Evolutionary conservation across 2,888 invertebrate species (phyloP).

Genomic region (Synanthedon andrenaeformis): DNA sequence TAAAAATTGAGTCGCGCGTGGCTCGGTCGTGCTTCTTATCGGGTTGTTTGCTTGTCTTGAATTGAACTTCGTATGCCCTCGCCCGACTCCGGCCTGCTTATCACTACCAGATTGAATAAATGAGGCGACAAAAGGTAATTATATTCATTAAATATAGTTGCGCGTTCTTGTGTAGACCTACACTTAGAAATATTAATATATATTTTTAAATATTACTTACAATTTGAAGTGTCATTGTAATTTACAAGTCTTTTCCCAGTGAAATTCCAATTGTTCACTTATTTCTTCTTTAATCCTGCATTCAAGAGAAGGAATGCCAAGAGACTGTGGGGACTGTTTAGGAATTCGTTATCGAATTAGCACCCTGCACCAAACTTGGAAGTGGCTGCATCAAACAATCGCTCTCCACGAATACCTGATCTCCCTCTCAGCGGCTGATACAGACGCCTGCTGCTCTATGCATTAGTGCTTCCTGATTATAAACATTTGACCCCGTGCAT

Average conservation of each 20-base stretch:
- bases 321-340: slow-evolving; percentile 84
- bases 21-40: slow-evolving; percentile 55
- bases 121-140: slow-evolving; percentile 52
- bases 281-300: slow-evolving; percentile 59
- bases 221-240: slow-evolving; percentile 1
- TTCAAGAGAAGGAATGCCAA: slow-evolving; percentile 73
- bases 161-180: slow-evolving; percentile 26
- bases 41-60: slow-evolving; percentile 50
- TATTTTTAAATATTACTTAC: slow-evolving; percentile 4
- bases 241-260: neutral
- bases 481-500: neutral
- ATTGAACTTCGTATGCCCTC: slow-evolving; percentile 64
- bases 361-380: slow-evolving; percentile 92
- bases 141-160: slow-evolving; percentile 42
- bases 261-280: slow-evolving; percentile 19
- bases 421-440: slow-evolving; percentile 81
- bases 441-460: slow-evolving; percentile 59
- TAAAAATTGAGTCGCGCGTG: slow-evolving; percentile 47
- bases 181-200: slow-evolving; percentile 6
- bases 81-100: slow-evolving; percentile 61
- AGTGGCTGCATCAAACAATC: slow-evolving; percentile 94
- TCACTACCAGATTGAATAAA: slow-evolving; percentile 60
- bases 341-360: slow-evolving; percentile 90
- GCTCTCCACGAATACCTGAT: slow-evolving; percentile 89
- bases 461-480: slow-evolving; percentile 24